Evolutionary conservation across 2,113 vertebrate genomes (phyloP), one percentile per base, ranked within the genome.

Genomic region (Triplophysa rosa): DNA sequence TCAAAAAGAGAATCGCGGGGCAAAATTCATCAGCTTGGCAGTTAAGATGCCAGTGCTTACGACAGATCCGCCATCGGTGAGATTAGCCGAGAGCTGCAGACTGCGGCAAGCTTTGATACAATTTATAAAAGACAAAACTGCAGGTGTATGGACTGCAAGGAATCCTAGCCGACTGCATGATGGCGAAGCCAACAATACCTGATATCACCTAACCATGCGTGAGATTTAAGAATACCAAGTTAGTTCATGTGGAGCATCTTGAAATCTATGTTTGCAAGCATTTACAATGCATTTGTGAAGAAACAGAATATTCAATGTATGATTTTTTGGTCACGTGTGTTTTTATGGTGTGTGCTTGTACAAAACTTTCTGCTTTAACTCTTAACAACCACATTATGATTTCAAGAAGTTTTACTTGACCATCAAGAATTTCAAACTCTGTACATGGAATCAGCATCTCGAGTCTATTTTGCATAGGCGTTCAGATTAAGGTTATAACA

Each of bases 1-100:
- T 84, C 64, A 73, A 66, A 80, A 66, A 78, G 45, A 77, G 49
- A 76, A 80, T 72, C 70, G 59, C 6, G 47, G 47, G 65, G 69
- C 33, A 62, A 77, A 79, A 66, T 71, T 65, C 77, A 82, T 76
- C 83, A 61, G 61, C 80, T 21, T 74, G 79, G 79, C 56, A 63
- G 58, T 11, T 63, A 40, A 49, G 54, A 72, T 2, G 42, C 54
- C 13, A 29, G 61, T 45, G 54, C 74, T 58, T 45, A 59, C 64
- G 21, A 54, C 69, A 79, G 23, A 79, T 80, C 69, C 69, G 59
- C 76, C 66, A 79, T 82, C 76, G 61, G 76, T 21, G 56, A 70
- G 65, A 65, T 61, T 56, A 65, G 77, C 79, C 16, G 2, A 47
- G 63, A 42, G 49, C 69, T 40, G 19, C 11, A 52, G n/a, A 65